A percentile compares a stretch with the other conserved stretches of the same genome.
Conservation (phyloP, 1,140 invertebrate genomes). For the Oncopodura yosiiana region DNA sequence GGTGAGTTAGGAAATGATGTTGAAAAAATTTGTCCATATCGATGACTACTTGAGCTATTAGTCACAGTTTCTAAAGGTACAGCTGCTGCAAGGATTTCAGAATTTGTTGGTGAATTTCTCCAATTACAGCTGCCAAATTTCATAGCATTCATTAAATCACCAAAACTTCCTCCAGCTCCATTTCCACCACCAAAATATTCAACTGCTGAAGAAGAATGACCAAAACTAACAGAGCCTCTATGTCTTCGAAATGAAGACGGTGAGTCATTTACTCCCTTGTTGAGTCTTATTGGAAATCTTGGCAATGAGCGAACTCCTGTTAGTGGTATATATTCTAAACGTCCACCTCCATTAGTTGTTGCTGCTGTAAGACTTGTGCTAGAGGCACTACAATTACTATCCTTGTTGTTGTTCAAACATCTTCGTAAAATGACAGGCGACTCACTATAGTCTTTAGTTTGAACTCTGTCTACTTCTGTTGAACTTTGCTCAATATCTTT, state of each 20-base stretch:
- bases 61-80: conserved; percentile 62
- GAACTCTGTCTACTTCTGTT: not conserved
- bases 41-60: conserved; percentile 36
- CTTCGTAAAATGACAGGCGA: conserved; percentile 1
- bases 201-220: not conserved
- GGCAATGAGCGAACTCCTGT: conserved; percentile 26
- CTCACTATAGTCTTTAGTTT: not conserved
- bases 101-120: conserved; percentile 50
- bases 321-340: not conserved
- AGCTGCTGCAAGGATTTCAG: conserved; percentile 51
- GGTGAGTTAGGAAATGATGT: no score
- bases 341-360: not conserved
- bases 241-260: not conserved
- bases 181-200: conserved; percentile 5
- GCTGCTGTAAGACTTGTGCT: not conserved
- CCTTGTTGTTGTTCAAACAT: not conserved
- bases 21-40: no score
- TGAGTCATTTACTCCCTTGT: not conserved
- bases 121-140: conserved; percentile 54
- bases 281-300: conserved; percentile 16
- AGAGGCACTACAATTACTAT: not conserved
- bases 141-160: conserved; percentile 64
- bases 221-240: not conserved
- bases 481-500: no score
- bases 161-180: conserved; percentile 50